Conservation (phyloP, 2,113 vertebrate species). For the Actenoides lindsayi region DNA sequence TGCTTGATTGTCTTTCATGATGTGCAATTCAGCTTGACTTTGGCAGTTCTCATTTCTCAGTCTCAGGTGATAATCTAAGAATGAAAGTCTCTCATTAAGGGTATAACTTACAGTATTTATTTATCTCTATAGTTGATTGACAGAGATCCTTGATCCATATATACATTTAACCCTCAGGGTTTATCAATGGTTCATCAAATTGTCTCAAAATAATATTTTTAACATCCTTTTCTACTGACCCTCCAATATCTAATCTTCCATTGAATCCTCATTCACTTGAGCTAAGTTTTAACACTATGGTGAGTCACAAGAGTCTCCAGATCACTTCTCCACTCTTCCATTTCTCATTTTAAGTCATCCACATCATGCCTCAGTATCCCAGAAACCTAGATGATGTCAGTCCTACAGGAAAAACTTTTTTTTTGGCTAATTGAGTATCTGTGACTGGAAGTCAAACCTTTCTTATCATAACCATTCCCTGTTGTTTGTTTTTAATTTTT, state of each 20-base stretch:
- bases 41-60: not conserved
- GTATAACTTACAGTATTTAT: not conserved
- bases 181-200: not conserved
- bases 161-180: not conserved
- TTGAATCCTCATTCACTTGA: not conserved
- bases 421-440: not conserved
- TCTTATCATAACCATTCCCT: not conserved
- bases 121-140: not conserved
- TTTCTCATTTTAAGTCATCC: not conserved
- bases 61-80: not conserved
- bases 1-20: not conserved
- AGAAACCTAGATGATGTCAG: not conserved
- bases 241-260: not conserved
- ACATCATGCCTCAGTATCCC: not conserved
- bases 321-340: not conserved
- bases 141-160: not conserved
- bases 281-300: not conserved
- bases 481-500: not conserved
- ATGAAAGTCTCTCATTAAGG: not conserved
- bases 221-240: not conserved
- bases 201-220: not conserved
- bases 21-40: not conserved
- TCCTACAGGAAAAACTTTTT: not conserved
- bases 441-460: not conserved
- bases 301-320: not conserved